Evolutionary conservation across 1,140 invertebrate species (phyloP).

Genomic region (Saccostrea glomerata): DNA sequence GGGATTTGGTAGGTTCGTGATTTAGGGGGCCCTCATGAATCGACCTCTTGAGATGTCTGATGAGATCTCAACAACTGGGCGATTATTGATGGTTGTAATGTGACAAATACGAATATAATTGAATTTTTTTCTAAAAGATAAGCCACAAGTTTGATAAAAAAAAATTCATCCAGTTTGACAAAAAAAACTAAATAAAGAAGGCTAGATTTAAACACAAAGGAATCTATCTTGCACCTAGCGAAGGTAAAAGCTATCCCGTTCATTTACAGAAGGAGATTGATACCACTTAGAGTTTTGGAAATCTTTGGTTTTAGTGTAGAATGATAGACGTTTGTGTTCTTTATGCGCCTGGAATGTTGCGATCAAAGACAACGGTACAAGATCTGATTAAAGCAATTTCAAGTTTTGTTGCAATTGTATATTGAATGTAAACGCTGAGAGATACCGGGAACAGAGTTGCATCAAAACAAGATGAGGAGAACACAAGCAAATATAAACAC

Average conservation of each 20-base stretch:
- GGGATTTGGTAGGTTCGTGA: constrained; percentile 32
- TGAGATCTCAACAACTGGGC: constrained; percentile 22
- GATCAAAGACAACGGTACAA: not conserved
- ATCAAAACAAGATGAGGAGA: constrained; percentile 30
- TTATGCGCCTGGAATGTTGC: not conserved
- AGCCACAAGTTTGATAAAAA: constrained; percentile 34
- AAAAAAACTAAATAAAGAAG: constrained; percentile 4
- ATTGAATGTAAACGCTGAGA: constrained; percentile 31
- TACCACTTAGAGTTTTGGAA: not conserved
- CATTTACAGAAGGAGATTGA: constrained; percentile 11
- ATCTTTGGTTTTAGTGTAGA: constrained; percentile 1
- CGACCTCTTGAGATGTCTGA: constrained; percentile 5
- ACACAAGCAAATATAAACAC: constrained; percentile 32
- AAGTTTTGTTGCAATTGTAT: constrained; percentile 34
- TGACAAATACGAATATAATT: constrained; percentile 38
- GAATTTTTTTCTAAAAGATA: not conserved
- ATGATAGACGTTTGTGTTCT: constrained; percentile 28
- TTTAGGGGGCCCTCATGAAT: constrained; percentile 13
- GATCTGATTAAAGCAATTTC: constrained; percentile 21
- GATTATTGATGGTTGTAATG: constrained; percentile 33
- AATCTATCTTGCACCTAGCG: not conserved
- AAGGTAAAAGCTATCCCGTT: not conserved
- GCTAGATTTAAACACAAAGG: not conserved
- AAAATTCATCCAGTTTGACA: constrained; percentile 19
- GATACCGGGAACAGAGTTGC: not conserved